Evolutionary conservation across 2,888 invertebrate genomes (phyloP), one percentile per base, ranked within the genome.

Genomic region (Caenorhabditis sp.): DNA sequence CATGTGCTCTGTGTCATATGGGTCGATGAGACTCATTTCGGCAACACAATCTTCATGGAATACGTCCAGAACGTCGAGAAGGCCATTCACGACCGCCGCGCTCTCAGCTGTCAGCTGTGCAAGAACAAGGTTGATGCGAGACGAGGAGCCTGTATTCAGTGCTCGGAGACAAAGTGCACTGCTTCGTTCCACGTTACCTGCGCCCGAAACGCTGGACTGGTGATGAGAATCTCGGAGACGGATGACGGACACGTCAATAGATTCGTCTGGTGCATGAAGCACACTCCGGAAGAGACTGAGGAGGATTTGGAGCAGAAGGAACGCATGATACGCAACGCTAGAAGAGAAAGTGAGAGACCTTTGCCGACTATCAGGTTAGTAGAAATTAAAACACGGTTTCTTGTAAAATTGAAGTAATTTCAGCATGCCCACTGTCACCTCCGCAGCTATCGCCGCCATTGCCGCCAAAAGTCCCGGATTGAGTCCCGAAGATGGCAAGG

Each of bases 1-100:
- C 99, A 99, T 92, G 98, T 99, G 1, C 96, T 98, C 0, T 99
- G 99, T 92, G 98, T 98, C 0, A 94, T 99, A 1, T 99, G 99
- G 98, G 97, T 99, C 89, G 99, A 98, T 1, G 99, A 99, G 94
- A 88, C 91, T 6, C 91, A 91, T 58, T 99, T 99, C 92, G 98
- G 98, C 0, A 99, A 99, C 92, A 97, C 97, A 0, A 98, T 88
- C 5, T 91, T 90, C 62, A 80, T 91, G 62, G 99, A 99, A 92
- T 99, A 0, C 96, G 99, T 84, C 97, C 98, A 93, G 97, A 97
- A 47, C 32, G 78, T 79, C 3, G 80, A 84, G 32, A 81, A 76
- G 28, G 81, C 64, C 9, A 11, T 86, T 1, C 32, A 65, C 13
- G 70, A 61, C 35, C 60, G 99, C 0, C 97, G 97, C 96, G 96